Evolutionary conservation across 2,797 vertebrate genomes (phyloP), one percentile per base, ranked within the genome.

Genomic region (Sciurus vulgaris): DNA sequence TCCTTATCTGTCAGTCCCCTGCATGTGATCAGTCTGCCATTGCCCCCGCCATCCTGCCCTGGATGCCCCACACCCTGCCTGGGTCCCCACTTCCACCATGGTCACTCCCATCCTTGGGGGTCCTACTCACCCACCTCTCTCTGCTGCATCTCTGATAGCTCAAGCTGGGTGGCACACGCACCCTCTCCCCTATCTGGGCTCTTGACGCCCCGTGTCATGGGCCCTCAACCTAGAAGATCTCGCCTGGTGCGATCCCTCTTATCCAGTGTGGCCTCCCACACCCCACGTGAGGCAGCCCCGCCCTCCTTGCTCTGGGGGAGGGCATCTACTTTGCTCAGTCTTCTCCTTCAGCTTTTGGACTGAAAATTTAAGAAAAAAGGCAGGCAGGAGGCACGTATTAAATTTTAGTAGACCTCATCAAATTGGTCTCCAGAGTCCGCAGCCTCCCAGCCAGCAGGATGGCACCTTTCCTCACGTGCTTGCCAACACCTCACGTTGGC

Each of bases 151-250:
- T 51, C 79, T 0, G 35, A 59, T 4, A 10, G 22, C 5, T 26
- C 9, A 1, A 1, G 7, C 11, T 24, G 6, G 3, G 8, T 20
- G 2, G 38, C 47, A 28, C 0, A 0, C 22, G n/a, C 1, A 2
- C 33, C 26, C 7, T n/a, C 44, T 74, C 86, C 59, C 35, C 63
- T 35, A 4, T 3, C 24, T 10, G 0, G 4, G 3, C 20, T 76
- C 9, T 30, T 7, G 73, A 28, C 2, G 1, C 33, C 22, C 22
- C 30, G 0, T 2, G 2, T 51, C 38, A n/a, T 5, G n/a, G 33
- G 33, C 20, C 70, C 14, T 56, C 51, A 28, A 6, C 0, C 0
- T 20, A 51, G 63, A 30, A 54, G 26, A 2, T 17, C 44, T 54
- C 13, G 7, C 24, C 22, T 61, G 22, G 22, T 26, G 8, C 10